A percentile compares a stretch with the other conserved stretches of the same genome.
These are phyloP conservation scores for Diglossa cyanea DNA, from an alignment of 2,797 vertebrate genomes.

Conservation along the genomic window DNA sequence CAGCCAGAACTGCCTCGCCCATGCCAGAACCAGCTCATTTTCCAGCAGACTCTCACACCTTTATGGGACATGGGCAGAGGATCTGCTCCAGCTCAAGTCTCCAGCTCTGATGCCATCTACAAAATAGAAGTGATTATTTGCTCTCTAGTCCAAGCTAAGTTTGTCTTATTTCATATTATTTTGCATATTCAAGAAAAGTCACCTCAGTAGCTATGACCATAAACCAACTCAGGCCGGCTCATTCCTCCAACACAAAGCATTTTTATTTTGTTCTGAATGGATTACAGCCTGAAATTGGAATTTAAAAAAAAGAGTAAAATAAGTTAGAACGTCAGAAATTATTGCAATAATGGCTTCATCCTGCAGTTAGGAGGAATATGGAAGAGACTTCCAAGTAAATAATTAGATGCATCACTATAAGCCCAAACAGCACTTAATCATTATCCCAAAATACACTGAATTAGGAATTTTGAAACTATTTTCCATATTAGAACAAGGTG, in stretches of 20 bases:
- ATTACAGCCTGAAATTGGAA: background rate
- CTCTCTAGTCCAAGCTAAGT: background rate
- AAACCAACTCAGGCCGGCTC: background rate
- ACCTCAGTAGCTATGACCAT: background rate
- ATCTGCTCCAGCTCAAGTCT: background rate
- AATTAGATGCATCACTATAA: background rate
- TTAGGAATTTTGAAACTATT: background rate
- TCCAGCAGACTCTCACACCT: background rate
- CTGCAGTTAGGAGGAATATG: background rate
- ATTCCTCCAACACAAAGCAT: background rate
- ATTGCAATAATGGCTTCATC: background rate
- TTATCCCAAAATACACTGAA: background rate
- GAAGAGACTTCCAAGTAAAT: background rate
- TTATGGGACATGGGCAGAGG: background rate
- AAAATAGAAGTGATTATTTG: background rate
- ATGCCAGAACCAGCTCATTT: background rate
- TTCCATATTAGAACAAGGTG: slow-evolving; percentile 2
- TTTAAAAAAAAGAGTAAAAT: background rate
- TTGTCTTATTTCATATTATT: background rate
- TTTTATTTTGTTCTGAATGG: background rate
- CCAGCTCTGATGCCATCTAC: background rate
- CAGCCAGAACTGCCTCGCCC: background rate
- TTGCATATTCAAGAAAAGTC: background rate
- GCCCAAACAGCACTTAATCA: background rate
- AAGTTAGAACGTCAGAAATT: background rate